Evolutionary conservation across 2,888 invertebrate species (phyloP), one percentile per base, ranked within the genome.

Genomic region (Aleiodes alternator): DNA sequence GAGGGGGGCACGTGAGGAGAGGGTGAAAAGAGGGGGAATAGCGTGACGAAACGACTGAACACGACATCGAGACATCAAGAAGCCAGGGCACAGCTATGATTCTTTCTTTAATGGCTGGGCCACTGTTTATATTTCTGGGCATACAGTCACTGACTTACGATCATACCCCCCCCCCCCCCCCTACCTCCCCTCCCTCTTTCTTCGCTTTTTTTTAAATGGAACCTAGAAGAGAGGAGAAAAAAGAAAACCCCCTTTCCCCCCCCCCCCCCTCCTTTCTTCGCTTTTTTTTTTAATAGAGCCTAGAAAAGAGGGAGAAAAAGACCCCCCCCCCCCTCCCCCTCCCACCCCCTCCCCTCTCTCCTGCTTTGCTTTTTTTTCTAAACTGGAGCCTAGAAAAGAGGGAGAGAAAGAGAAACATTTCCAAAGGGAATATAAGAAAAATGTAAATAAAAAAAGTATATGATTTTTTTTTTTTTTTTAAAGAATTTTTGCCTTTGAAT

Each of bases 61-160:
- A 85, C 83, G 84, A 83, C 82, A 85, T 83, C 85, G 81, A 79
- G 77, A 82, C 84, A 84, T 84, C 81, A 84, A 80, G 81, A 82
- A 80, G 80, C 78, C 66, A 76, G 68, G 79, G 82, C 77, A 59
- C 70, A 72, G 81, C 80, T 77, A 81, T 82, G 79, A 82, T 82
- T 79, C 78, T 79, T 83, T 81, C 74, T 79, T 23, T 84, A 85
- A 85, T 83, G 80, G 80, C 79, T 68, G 43, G 9, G 43, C 76
- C 68, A 77, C 73, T 79, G 80, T 78, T 78, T 80, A 80, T 77
- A 76, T 78, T 78, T 74, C 73, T 72, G 70, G 75, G 72, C 76
- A 78, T 68, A 61, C 55, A 57, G 59, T 69, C 69, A 38, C 31
- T 66, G 72, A 23, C 66, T 73, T 66, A 74, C 59, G 53, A 61